phyloP scores from a whole-genome alignment of 2,888 invertebrate genomes.

The Tinea semifulvella region DNA sequence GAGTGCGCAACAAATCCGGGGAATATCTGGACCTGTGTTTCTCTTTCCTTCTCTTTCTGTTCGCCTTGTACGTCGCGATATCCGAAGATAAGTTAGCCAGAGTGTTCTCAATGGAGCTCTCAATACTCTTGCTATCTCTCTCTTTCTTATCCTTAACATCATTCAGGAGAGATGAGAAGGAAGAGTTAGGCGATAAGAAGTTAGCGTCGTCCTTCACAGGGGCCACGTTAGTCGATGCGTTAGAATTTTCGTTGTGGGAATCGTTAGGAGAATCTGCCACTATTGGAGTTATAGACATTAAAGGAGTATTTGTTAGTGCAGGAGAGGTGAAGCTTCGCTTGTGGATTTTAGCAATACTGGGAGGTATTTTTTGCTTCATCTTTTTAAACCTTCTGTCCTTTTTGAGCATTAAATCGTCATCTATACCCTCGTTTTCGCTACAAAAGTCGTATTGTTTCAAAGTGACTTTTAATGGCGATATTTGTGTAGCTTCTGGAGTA shows the following conservation, averaged over 20 bases:
- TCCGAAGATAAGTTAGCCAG: constrained; percentile 56
- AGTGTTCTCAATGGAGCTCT: constrained; percentile 55
- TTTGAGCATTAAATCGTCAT: constrained; percentile 33
- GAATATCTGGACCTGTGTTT: constrained; percentile 80
- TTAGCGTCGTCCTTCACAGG: constrained; percentile 33
- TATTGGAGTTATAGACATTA: constrained; percentile 62
- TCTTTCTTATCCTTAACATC: constrained; percentile 36
- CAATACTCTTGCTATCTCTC: constrained; percentile 52
- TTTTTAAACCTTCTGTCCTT: constrained; percentile 54
- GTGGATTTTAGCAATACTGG: constrained; percentile 40
- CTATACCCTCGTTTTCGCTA: constrained; percentile 42
- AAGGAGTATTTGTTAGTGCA: constrained; percentile 55
- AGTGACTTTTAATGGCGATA: constrained; percentile 60
- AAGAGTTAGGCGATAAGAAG: constrained; percentile 46
- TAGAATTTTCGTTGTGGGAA: constrained; percentile 60
- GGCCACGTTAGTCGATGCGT: constrained; percentile 41
- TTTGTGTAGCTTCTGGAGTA: constrained; percentile 30
- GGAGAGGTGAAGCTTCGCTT: constrained; percentile 62
- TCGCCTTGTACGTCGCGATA: constrained; percentile 66
- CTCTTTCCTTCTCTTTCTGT: constrained; percentile 76
- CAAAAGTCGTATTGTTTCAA: constrained; percentile 60
- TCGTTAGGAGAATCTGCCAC: constrained; percentile 61
- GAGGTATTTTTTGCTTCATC: constrained; percentile 37
- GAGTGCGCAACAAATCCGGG: constrained; percentile 71
- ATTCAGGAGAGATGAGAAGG: constrained; percentile 56